A percentile compares a stretch with the other conserved stretches of the same genome.
Conservation (phyloP, 1,140 invertebrate species). For the Battus philenor region DNA sequence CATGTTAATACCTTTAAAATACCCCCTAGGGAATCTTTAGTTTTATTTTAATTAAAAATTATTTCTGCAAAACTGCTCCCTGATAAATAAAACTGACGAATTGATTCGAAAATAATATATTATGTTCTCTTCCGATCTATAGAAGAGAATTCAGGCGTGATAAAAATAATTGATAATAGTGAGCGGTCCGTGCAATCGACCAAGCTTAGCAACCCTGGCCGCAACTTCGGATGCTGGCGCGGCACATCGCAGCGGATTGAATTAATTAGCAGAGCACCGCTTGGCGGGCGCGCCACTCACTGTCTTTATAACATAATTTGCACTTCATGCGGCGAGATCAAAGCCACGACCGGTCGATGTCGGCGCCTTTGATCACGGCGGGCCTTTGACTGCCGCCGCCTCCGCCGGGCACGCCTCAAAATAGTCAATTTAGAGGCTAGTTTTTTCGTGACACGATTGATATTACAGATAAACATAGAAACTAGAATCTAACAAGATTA, state of each 20-base stretch:
- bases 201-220: constrained; percentile 4
- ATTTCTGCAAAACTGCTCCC: too few relatives aligned
- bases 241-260: constrained; percentile 46
- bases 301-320: constrained; percentile 76
- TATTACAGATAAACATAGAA: constrained; percentile 1
- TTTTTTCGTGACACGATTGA: constrained; percentile 44
- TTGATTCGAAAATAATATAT: too few relatives aligned
- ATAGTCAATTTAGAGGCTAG: constrained; percentile 66
- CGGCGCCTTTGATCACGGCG: constrained; percentile 67
- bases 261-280: constrained; percentile 64
- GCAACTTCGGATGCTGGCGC: constrained; percentile 8
- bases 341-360: constrained; percentile 55
- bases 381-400: constrained; percentile 69
- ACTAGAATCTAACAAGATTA: too few relatives aligned
- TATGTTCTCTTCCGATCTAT: not conserved
- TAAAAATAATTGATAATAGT: too few relatives aligned
- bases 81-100: too few relatives aligned
- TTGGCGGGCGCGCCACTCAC: constrained; percentile 61
- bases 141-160: not conserved
- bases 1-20: too few relatives aligned
- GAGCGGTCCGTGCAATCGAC: too few relatives aligned
- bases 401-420: constrained; percentile 62
- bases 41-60: too few relatives aligned
- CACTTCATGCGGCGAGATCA: constrained; percentile 70
- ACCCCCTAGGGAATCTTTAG: too few relatives aligned